Percentiles rank a stretch among this genome's conserved stretches.
Evolutionary conservation across 2,888 invertebrate species (phyloP).

Genomic region (Cryptus viduatorius): DNA sequence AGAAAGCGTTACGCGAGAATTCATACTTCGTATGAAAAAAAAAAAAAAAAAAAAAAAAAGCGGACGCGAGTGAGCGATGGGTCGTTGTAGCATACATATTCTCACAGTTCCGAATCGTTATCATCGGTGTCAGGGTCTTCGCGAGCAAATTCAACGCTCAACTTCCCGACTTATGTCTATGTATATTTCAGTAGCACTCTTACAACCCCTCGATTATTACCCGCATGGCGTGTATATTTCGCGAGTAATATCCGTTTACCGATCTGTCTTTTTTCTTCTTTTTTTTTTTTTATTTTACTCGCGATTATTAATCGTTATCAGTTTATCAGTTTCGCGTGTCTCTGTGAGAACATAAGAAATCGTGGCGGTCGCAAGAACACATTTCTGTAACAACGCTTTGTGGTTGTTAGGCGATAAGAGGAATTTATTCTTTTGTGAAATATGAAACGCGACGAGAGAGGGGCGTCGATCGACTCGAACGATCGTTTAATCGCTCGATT

Average conservation of each 20-base stretch:
- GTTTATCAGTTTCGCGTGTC: slow-evolving; percentile 26
- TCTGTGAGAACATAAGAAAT: slow-evolving; percentile 23
- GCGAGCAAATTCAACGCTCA: slow-evolving; percentile 54
- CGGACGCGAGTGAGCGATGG: slow-evolving; percentile 6
- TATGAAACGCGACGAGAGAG: not conserved
- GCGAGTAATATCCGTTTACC: slow-evolving; percentile 3
- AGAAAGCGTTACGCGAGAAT: no score
- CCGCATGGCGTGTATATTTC: not conserved
- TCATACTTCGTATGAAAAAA: no score
- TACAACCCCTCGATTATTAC: not conserved
- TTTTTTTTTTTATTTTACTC: not conserved
- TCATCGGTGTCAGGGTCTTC: slow-evolving; percentile 75
- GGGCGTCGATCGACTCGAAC: not conserved
- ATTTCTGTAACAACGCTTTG: not conserved
- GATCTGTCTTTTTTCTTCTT: not conserved
- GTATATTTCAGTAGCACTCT: slow-evolving; percentile 18
- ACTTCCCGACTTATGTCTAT: slow-evolving; percentile 28
- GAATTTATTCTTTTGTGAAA: slow-evolving; percentile 12
- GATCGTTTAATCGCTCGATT: slow-evolving; percentile 14
- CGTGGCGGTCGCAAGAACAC: slow-evolving; percentile 9
- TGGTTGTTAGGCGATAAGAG: slow-evolving; percentile 18
- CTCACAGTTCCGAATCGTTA: slow-evolving; percentile 69
- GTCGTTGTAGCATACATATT: not conserved
- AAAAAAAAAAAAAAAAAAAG: no score
- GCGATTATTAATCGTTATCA: slow-evolving; percentile 44